Conservation (phyloP, 2,797 vertebrate species). For the Scomberomorus guttatus region DNA sequence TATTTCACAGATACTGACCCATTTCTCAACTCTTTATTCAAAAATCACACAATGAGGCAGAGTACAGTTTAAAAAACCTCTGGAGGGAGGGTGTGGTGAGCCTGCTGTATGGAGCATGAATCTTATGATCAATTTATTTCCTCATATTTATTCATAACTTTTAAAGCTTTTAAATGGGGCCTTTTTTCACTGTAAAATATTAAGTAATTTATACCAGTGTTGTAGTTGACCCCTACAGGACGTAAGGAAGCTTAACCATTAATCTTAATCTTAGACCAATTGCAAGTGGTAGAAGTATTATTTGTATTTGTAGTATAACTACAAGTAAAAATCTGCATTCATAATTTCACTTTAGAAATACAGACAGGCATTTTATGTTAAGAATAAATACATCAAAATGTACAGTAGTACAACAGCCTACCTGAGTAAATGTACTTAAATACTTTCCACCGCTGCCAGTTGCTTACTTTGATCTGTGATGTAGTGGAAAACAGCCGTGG, state of each 20-base stretch:
- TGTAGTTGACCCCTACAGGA: neutral
- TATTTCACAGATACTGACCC: slow-evolving; percentile 14
- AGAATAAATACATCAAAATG: neutral
- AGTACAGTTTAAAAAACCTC: neutral
- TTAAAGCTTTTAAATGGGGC: neutral
- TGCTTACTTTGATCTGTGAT: too few species aligned
- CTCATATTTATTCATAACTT: neutral
- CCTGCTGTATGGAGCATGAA: neutral
- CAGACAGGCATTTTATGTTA: too few species aligned
- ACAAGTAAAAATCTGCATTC: neutral
- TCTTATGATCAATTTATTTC: neutral
- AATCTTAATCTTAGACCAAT: too few species aligned
- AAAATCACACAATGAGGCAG: too few species aligned
- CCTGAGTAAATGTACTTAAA: too few species aligned
- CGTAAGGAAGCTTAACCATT: neutral
- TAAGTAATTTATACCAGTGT: too few species aligned
- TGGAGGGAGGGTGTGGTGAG: slow-evolving; percentile 9
- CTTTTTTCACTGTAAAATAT: neutral
- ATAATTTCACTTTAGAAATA: too few species aligned
- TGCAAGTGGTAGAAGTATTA: too few species aligned
- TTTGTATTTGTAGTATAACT: too few species aligned
- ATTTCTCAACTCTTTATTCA: neutral
- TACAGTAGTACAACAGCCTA: too few species aligned
- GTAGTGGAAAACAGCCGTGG: too few species aligned
- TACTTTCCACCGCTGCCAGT: neutral